phyloP scores from a whole-genome alignment of 2,113 vertebrate genomes.

The Oceanites oceanicus region DNA sequence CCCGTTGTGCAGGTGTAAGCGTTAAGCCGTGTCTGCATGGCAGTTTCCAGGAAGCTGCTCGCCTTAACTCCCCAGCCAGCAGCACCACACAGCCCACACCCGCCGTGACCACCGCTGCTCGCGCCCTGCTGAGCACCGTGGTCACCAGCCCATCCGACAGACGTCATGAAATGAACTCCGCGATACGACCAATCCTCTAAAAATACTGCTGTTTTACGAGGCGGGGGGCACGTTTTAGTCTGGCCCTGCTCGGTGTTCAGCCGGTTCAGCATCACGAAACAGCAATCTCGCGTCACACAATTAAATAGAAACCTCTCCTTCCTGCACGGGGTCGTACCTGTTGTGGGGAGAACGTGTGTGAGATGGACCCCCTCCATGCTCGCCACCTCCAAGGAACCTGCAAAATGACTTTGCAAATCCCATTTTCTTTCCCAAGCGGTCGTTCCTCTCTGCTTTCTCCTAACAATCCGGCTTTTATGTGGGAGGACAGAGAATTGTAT shows the following conservation, averaged over 20 bases:
- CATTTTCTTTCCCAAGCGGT: not conserved
- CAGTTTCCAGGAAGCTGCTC: not conserved
- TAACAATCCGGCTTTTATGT: not conserved
- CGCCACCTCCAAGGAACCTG: not conserved
- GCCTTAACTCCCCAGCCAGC: not conserved
- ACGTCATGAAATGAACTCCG: not conserved
- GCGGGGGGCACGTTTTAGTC: not conserved
- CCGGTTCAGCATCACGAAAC: not conserved
- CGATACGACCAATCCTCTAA: not conserved
- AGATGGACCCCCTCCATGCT: not conserved
- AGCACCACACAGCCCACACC: not conserved
- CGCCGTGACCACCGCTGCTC: not conserved
- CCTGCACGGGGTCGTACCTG: not conserved
- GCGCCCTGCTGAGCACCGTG: not conserved
- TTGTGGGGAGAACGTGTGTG: fast-evolving
- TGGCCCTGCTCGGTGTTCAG: not conserved
- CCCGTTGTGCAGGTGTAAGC: not conserved
- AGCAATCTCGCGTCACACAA: not conserved
- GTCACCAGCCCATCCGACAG: not conserved
- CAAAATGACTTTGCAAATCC: not conserved
- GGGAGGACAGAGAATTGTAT: not conserved
- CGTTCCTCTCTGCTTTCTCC: not conserved
- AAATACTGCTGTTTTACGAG: not conserved
- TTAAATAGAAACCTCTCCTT: not conserved
- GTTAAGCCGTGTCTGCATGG: not conserved